Evolutionary conservation across 2,888 invertebrate genomes (phyloP), one percentile per base, ranked within the genome.

Genomic region (Asteroscopus sphinx): DNA sequence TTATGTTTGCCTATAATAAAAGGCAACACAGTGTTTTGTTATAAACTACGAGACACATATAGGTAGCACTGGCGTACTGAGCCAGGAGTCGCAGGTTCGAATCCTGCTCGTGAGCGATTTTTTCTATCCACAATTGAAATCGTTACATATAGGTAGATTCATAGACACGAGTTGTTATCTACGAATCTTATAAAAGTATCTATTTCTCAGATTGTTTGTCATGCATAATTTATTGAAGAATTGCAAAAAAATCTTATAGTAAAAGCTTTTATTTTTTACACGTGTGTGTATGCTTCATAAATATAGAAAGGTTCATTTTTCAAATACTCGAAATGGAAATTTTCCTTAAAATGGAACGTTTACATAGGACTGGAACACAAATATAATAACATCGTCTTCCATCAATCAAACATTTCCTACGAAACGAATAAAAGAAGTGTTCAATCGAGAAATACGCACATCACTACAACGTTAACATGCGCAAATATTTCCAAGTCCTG

Each of bases 401-500:
- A 79, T 80, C 82, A 82, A 83, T 86, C 83, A 81, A 76, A 77
- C 74, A 73, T 56, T 75, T 69, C 72, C 37, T 52, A 53, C 52
- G 46, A 1, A 70, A 61, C 77, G 73, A 80, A 85, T 83, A 87
- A 85, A 82, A 81, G 73, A 69, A 77, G 76, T 79, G 78, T 81
- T 80, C 83, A 82, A 70, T 87, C 82, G 83, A 79, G 79, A 90
- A 86, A 84, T 83, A 81, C 76, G 76, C 64, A 68, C 86, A 81
- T 86, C 62, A 85, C 83, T 84, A 87, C 86, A 25, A 82, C 80
- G 77, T 80, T 81, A 82, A 86, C 89, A 86, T 85, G 81, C 82
- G 84, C 86, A 89, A 90, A 91, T 88, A 91, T 88, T 88, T 83
- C 83, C 82, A 58, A 85, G 82, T 80, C 86, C 81, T 81, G 80